These are phyloP conservation scores for Macquaria australasica DNA, from an alignment of 2,113 vertebrate genomes.

Conservation along the genomic window DNA sequence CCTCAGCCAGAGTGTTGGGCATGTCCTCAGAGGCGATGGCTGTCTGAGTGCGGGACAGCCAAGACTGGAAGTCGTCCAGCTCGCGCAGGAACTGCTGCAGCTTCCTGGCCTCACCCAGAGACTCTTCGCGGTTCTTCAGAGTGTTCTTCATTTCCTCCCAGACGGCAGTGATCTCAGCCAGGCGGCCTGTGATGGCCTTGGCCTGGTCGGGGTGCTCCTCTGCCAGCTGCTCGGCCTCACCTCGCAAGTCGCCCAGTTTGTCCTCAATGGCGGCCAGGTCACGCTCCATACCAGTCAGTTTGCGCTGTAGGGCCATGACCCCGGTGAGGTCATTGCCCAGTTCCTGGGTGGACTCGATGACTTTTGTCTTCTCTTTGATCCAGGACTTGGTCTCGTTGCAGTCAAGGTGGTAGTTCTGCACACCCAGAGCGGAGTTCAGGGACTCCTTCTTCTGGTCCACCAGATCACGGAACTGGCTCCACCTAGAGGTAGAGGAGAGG, in stretches of 20 bases:
- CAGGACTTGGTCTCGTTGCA: constrained; percentile 99
- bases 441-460: constrained; percentile 96
- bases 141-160: constrained; percentile 99
- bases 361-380: constrained; percentile 99
- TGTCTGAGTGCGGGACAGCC: constrained; percentile 96
- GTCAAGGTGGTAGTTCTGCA: constrained; percentile 98
- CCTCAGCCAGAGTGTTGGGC: constrained; percentile 94
- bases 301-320: constrained; percentile 97
- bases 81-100: constrained; percentile 97
- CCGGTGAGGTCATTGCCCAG: constrained; percentile 96
- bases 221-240: constrained; percentile 91
- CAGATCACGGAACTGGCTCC: constrained; percentile 96
- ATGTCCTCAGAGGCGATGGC: constrained; percentile 97
- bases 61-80: constrained; percentile 98
- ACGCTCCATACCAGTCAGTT: constrained; percentile 96
- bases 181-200: constrained; percentile 91
- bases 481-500: constrained; percentile 80
- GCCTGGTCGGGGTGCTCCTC: constrained; percentile 95
- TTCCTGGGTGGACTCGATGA: constrained; percentile 97
- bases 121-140: constrained; percentile 93
- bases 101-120: constrained; percentile 96
- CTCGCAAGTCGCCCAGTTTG: constrained; percentile 91
- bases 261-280: constrained; percentile 96
- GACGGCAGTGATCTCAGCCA: constrained; percentile 92
- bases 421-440: constrained; percentile 94